Evolutionary conservation across 2,113 vertebrate species (phyloP).

Genomic region (Hystrix cristata): DNA sequence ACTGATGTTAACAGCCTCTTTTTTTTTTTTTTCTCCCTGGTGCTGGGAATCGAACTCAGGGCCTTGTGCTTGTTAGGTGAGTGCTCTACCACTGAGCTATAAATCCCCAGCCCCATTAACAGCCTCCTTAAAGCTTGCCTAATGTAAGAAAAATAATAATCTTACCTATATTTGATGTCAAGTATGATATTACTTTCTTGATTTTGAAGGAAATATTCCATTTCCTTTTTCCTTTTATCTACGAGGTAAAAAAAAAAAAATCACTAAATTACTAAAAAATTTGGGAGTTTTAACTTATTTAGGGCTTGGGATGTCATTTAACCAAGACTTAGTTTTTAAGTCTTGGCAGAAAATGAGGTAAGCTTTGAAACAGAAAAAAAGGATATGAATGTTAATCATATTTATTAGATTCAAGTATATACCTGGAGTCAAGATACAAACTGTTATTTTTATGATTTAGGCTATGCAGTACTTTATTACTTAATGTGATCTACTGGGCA

Average conservation of each 20-base stretch:
- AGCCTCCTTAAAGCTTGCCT: not conserved
- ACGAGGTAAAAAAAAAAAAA: conserved; percentile 32
- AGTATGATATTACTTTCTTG: conserved; percentile 34
- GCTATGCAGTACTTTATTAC: not conserved
- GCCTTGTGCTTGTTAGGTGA: too few relatives aligned
- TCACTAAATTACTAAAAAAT: conserved; percentile 37
- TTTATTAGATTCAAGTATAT: not conserved
- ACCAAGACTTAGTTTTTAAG: conserved; percentile 37
- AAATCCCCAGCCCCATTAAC: not conserved
- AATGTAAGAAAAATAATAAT: conserved; percentile 21
- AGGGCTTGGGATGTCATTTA: conserved; percentile 25
- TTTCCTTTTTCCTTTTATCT: conserved; percentile 44
- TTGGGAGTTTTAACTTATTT: conserved; percentile 33
- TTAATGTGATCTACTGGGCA: not conserved
- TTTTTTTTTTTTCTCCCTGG: too few relatives aligned
- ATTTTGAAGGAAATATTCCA: conserved; percentile 57
- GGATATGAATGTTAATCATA: not conserved
- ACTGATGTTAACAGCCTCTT: not conserved
- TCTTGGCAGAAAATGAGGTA: not conserved
- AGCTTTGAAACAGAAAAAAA: conserved; percentile 16
- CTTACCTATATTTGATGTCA: not conserved
- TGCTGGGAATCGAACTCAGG: too few relatives aligned
- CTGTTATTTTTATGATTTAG: not conserved
- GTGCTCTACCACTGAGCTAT: too few relatives aligned
- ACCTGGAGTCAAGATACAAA: not conserved